Evolutionary conservation across 2,113 vertebrate species (phyloP), one percentile per base, ranked within the genome.

Genomic region (Mirounga angustirostris): DNA sequence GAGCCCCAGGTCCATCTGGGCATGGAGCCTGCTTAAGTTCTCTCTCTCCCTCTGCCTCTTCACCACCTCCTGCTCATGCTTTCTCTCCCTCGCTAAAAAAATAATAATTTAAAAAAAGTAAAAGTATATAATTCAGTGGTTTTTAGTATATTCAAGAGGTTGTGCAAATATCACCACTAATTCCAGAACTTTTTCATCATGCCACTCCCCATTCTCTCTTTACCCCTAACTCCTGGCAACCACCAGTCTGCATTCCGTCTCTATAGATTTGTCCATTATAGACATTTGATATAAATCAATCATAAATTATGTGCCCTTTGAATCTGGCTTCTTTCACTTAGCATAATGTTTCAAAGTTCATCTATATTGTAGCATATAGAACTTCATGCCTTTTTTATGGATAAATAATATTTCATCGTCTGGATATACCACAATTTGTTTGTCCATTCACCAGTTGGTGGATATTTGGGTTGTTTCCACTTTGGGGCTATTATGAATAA

Each of bases 61-160:
- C 14, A 15, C 43, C 14, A 9, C 26, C 43, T 16, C 43, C 5
- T 28, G 11, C 36, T 9, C 22, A 4, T 13, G 1, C 73, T 76
- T 46, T 10, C 24, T 76, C 74, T 76, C 43, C 8, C 14, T 76
- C 43, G 10, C 26, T 50, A 28, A 76, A 76, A 50, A 76, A 50
- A 28, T 40, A 73, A 73, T 73, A 76, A 16, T 76, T 40, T 1
- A 30, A 50, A 76, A 30, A 1, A 43, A 43, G 40, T 78, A 61
- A 96, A 96, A 84, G 33, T 82, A 4, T 88, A 69, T 1, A 36
- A 30, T 80, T 81, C 8, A 36, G 10, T 80, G 54, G 6, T n/a
- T 82, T n/a, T 78, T 85, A 90, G 67, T 78, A 43, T 93, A 67
- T 78, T 97, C 9, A 79, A n/a, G 33, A 69, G 63, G 13, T 46